These are phyloP conservation scores for Philotrypesis tridentata DNA, from an alignment of 1,140 invertebrate genomes.

Conservation along the genomic window DNA sequence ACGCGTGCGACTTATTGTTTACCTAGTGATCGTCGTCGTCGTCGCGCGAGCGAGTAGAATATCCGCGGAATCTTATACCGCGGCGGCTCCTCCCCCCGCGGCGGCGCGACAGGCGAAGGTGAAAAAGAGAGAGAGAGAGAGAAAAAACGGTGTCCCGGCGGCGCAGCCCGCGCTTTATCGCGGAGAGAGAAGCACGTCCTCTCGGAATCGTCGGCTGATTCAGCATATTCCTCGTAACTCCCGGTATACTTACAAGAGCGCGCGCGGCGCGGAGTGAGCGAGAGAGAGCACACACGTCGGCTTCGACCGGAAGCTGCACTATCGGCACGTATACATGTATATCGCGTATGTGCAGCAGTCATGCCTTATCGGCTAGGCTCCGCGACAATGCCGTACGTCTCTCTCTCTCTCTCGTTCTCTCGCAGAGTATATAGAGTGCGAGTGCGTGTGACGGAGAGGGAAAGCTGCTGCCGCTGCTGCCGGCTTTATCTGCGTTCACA, in stretches of 20 bases:
- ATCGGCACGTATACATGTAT: background rate
- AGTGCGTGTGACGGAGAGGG: slow-evolving; percentile 21
- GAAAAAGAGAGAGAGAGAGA: too few species aligned
- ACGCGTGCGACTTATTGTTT: too few species aligned
- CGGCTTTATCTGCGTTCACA: slow-evolving; percentile 53
- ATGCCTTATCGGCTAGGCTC: slow-evolving; percentile 52
- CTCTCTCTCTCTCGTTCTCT: background rate
- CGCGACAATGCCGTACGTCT: slow-evolving; percentile 52
- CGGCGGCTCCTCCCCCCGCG: too few species aligned
- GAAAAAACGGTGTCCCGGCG: too few species aligned
- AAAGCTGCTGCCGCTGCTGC: background rate
- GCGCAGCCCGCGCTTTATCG: too few species aligned
- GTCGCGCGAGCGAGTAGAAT: too few species aligned
- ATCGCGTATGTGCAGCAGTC: slow-evolving; percentile 37
- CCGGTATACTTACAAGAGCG: background rate
- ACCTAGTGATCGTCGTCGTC: too few species aligned
- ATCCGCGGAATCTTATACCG: too few species aligned
- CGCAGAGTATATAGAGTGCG: slow-evolving; percentile 41
- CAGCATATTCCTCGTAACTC: background rate
- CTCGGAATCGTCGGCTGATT: too few species aligned
- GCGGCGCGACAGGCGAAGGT: too few species aligned
- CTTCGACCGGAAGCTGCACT: slow-evolving; percentile 4
- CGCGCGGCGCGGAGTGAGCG: too few species aligned
- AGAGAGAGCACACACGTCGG: background rate
- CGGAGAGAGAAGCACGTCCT: too few species aligned